Conservation (phyloP, 2,797 vertebrate genomes). For the Alosa sapidissima region DNA sequence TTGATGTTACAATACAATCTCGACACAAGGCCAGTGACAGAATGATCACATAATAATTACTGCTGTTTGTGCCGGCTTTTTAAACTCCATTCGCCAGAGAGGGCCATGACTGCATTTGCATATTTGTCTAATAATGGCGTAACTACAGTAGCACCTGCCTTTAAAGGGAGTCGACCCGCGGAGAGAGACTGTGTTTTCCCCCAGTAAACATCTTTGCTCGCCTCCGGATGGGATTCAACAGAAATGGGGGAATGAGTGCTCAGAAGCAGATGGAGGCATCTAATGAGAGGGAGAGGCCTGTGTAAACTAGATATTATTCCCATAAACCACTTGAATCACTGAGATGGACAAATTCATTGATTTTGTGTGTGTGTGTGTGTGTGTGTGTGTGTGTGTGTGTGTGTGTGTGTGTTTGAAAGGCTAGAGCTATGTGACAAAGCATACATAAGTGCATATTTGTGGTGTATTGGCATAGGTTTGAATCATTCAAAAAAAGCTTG, state of each 20-base stretch:
- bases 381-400: not conserved
- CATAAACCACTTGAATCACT: not conserved
- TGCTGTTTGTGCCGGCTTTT: constrained; percentile 27
- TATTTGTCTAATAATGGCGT: constrained; percentile 31
- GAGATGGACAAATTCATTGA: not conserved
- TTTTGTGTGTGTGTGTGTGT: not conserved
- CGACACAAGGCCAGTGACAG: constrained; percentile 35
- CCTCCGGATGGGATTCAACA: not conserved
- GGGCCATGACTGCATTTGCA: constrained; percentile 43
- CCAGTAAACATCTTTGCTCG: not conserved
- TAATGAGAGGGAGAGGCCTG: not conserved
- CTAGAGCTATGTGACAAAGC: not conserved
- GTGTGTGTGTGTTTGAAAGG: not conserved
- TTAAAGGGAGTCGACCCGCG: not conserved
- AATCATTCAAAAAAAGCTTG: not conserved
- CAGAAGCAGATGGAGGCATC: constrained; percentile 9
- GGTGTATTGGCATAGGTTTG: not conserved
- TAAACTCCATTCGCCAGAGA: constrained; percentile 15
- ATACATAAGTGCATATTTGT: not conserved
- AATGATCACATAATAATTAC: constrained; percentile 37
- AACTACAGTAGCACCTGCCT: constrained; percentile 24
- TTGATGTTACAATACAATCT: constrained; percentile 30
- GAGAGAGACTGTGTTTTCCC: not conserved
- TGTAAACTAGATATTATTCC: not conserved
- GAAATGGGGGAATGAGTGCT: not conserved